phyloP scores from a whole-genome alignment of 1,140 invertebrate genomes.

The Danaus melanippus region DNA sequence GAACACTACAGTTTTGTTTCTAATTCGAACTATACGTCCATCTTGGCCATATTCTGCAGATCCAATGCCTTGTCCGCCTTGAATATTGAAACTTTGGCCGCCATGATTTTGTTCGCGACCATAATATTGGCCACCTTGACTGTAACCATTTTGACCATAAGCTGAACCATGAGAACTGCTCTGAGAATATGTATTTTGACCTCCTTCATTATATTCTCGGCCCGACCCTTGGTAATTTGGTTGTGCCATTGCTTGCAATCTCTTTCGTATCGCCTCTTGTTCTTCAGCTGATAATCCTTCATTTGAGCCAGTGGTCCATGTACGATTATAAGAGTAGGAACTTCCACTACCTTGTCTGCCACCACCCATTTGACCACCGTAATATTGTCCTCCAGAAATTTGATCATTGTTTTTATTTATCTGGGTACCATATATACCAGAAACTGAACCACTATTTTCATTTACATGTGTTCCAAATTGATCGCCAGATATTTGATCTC shows the following conservation, averaged over 20 bases:
- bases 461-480: slow-evolving; percentile 10
- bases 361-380: slow-evolving; percentile 11
- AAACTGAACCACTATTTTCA: slow-evolving; percentile 6
- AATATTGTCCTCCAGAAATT: slow-evolving; percentile 19
- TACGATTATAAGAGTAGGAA: slow-evolving; percentile 35
- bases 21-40: slow-evolving; percentile 35
- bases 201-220: slow-evolving; percentile 13
- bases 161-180: slow-evolving; percentile 6
- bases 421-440: slow-evolving; percentile 9
- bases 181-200: slow-evolving; percentile 18
- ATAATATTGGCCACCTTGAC: slow-evolving; percentile 18
- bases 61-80: slow-evolving; percentile 23
- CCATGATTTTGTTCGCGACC: slow-evolving; percentile 16
- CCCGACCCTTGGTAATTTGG: slow-evolving; percentile 25
- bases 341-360: slow-evolving; percentile 22
- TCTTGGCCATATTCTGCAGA: slow-evolving; percentile 25
- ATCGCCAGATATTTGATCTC: slow-evolving; percentile 15
- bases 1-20: slow-evolving; percentile 46
- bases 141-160: slow-evolving; percentile 20
- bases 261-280: slow-evolving; percentile 41
- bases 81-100: slow-evolving; percentile 16
- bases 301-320: slow-evolving; percentile 32
- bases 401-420: slow-evolving; percentile 15
- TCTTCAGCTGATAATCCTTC: slow-evolving; percentile 40
- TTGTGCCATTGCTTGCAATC: slow-evolving; percentile 28